Conservation (phyloP, 2,113 vertebrate genomes). For the Lophius piscatorius region DNA sequence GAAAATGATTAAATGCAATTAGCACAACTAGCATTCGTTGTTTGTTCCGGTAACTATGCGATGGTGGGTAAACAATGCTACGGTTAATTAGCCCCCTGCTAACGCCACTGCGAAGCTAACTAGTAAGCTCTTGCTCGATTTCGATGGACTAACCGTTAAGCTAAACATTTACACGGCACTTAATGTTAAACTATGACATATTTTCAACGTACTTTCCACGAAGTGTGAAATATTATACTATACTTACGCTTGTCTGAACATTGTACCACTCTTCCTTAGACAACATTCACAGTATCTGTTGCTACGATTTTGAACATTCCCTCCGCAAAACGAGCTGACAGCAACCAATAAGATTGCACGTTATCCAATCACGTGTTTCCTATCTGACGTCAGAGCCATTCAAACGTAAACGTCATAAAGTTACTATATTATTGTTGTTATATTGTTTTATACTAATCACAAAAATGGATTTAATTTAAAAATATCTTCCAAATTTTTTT, state of each 20-base stretch:
- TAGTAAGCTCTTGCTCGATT: neutral
- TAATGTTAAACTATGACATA: neutral
- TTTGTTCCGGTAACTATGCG: neutral
- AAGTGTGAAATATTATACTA: neutral
- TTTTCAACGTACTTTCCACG: too few species aligned
- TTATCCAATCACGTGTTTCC: slow-evolving; percentile 19
- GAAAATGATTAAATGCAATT: neutral
- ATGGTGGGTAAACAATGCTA: neutral
- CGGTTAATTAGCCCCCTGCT: slow-evolving; percentile 9
- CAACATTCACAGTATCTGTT: slow-evolving; percentile 8
- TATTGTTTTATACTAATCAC: too few species aligned
- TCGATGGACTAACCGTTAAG: neutral
- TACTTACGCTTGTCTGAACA: slow-evolving; percentile 77
- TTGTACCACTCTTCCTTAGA: slow-evolving; percentile 33
- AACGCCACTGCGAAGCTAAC: neutral
- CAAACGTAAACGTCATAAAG: neutral
- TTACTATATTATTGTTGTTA: too few species aligned
- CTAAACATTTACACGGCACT: neutral
- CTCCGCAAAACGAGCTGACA: slow-evolving; percentile 65
- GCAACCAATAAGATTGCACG: slow-evolving; percentile 42
- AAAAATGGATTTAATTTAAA: too few species aligned
- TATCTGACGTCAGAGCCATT: neutral
- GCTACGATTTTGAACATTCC: slow-evolving; percentile 72
- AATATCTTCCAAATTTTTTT: too few species aligned
- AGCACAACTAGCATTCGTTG: neutral